phyloP scores from a whole-genome alignment of 2,797 vertebrate species.

The Podargus strigoides region DNA sequence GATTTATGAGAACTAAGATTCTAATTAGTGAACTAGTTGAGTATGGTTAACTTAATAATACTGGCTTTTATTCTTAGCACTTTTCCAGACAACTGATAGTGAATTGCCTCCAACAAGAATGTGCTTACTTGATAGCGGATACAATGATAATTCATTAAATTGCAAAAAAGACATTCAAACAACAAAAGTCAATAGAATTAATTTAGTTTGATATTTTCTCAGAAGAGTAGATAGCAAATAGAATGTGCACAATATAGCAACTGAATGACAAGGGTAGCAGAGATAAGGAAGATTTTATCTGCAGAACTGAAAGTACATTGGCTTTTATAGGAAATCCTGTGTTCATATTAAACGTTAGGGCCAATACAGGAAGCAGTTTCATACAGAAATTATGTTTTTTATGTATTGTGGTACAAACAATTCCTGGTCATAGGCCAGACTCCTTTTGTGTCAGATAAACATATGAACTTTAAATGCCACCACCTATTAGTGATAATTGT shows the following conservation, averaged over 20 bases:
- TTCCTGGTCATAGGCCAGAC: neutral
- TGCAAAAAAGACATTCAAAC: neutral
- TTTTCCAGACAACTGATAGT: neutral
- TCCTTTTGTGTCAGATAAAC: neutral
- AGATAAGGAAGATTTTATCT: neutral
- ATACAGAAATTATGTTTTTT: neutral
- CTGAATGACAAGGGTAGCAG: neutral
- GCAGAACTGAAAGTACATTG: neutral
- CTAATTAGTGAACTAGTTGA: neutral
- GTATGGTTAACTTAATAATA: neutral
- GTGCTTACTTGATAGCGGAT: neutral
- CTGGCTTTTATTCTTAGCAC: neutral
- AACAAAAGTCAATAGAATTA: neutral
- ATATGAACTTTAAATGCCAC: neutral
- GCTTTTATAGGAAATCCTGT: neutral
- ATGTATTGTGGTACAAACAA: neutral
- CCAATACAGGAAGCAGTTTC: neutral
- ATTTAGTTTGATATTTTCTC: neutral
- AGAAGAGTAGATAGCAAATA: neutral
- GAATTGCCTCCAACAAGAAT: neutral
- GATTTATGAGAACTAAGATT: neutral
- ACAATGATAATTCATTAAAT: neutral
- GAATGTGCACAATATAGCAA: neutral
- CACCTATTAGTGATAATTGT: neutral
- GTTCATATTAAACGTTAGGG: neutral